phyloP scores from a whole-genome alignment of 2,113 vertebrate species.

The Aramus guarauna region DNA sequence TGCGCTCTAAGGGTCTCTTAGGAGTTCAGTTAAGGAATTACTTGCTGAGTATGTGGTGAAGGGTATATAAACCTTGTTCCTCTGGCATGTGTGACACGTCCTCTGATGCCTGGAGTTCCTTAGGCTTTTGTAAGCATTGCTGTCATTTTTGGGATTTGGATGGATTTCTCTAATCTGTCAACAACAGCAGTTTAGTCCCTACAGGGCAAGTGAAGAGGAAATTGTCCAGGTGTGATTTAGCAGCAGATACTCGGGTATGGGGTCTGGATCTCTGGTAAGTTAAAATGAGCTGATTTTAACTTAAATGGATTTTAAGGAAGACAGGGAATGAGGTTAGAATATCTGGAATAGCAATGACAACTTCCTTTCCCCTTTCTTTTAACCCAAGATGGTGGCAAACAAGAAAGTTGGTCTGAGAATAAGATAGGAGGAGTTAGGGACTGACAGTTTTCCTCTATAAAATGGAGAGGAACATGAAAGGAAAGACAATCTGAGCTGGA shows the following conservation, averaged over 20 bases:
- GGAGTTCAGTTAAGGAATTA: not conserved
- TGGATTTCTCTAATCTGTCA: not conserved
- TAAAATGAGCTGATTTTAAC: not conserved
- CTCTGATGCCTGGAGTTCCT: not conserved
- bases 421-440: not conserved
- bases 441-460: not conserved
- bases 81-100: not conserved
- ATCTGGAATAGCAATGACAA: not conserved
- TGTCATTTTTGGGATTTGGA: not conserved
- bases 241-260: not conserved
- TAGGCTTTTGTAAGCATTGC: not conserved
- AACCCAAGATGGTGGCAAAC: not conserved
- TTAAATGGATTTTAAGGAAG: not conserved
- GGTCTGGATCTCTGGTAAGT: not conserved
- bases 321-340: not conserved
- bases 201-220: fast-evolving
- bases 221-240: not conserved
- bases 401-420: not conserved
- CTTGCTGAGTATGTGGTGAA: not conserved
- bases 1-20: not conserved
- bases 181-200: not conserved
- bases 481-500: not conserved
- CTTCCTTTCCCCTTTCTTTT: not conserved
- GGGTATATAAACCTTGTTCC: not conserved
- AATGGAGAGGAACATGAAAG: not conserved